Base-by-base conservation (phyloP, 2,888 invertebrate species). In the Stenolophus ochropezus region DNA sequence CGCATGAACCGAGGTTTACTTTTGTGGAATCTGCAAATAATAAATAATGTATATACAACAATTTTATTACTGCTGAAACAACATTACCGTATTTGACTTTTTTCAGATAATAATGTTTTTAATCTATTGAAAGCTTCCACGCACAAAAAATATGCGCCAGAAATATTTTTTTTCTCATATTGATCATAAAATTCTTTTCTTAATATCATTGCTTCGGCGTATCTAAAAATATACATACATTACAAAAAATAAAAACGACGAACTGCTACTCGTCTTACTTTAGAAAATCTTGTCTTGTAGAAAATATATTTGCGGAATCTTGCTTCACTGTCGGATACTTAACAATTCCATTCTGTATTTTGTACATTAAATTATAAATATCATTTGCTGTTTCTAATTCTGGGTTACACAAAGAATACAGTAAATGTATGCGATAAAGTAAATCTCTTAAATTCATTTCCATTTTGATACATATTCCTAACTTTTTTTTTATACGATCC, bases 401-500 rank as follows among this genome's bases (percentile, higher is more conserved):
- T 0, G 83, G 76, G 81, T 87, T 87, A 20, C 86, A 85, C 71
- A 86, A 87, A 23, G 86, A 86, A 71, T 85, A 87, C 51, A 88
- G 82, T 14, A 87, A 56, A 84, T 85, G 87, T 6, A 84, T 71
- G 77, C 86, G 85, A 77, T 85, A 82, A 25, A 88, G 85, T 5
- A 85, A 82, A 5, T 85, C 83, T 51, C 81, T 79, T 14, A 86
- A 82, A 14, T 81, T 65, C 14, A 84, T 76, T 25, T 83, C 85
- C 6, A 88, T 79, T 83, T 86, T 87, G 3, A 88, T 79, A 69
- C 85, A 85, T 18, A 82, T 82, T 14, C 87, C 88, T 83, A 88
- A 83, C 83, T 84, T 84, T 18, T 85, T 74, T 49, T 80, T 71
- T 53, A 87, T 84, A 51, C 83, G 83, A 8, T 86, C 84, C 79